These are phyloP conservation scores for Spisula solida DNA, from an alignment of 2,888 invertebrate species.

Conservation along the genomic window DNA sequence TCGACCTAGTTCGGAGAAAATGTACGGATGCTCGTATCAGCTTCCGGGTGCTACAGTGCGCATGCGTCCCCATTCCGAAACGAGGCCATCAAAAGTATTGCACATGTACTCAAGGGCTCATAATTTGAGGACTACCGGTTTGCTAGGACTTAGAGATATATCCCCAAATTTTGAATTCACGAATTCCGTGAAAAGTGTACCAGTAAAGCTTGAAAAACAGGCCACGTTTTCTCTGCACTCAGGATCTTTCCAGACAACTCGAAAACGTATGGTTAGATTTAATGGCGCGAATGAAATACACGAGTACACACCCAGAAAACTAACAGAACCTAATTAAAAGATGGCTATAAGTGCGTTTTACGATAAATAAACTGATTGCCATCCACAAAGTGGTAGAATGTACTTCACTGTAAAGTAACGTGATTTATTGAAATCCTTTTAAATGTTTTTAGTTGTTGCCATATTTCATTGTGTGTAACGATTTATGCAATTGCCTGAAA, in stretches of 20 bases:
- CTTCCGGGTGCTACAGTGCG: constrained; percentile 21
- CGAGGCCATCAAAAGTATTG: background rate
- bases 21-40: constrained; percentile 14
- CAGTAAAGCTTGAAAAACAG: constrained; percentile 1
- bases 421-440: background rate
- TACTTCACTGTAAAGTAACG: background rate
- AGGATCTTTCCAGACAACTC: background rate
- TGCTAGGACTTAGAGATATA: constrained; percentile 8
- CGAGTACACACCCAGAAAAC: background rate
- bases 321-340: background rate
- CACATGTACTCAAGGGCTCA: background rate
- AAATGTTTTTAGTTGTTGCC: background rate
- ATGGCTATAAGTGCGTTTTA: background rate
- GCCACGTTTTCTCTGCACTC: background rate
- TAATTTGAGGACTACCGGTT: background rate
- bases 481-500: background rate
- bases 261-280: constrained; percentile 24
- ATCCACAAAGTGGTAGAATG: background rate
- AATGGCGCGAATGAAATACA: constrained; percentile 25
- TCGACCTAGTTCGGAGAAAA: constrained; percentile 24
- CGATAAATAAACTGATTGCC: background rate
- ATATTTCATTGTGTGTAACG: background rate
- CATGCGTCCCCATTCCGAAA: constrained; percentile 22
- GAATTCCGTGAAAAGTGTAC: background rate
- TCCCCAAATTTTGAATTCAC: background rate